Evolutionary conservation across 2,797 vertebrate genomes (phyloP), one percentile per base, ranked within the genome.

Genomic region (Crocidura indochinensis): DNA sequence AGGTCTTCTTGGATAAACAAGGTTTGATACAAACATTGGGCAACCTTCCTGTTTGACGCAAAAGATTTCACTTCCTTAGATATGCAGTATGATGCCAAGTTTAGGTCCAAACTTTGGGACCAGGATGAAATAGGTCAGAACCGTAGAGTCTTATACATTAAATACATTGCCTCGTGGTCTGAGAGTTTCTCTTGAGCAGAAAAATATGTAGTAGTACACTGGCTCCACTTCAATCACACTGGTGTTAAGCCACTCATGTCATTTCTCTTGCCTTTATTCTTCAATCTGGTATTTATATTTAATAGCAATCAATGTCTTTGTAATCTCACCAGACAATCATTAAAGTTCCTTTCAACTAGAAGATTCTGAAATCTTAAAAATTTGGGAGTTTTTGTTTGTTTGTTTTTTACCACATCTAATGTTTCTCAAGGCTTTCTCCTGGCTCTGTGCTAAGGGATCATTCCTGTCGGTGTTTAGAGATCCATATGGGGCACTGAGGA

Each of bases 51-150:
- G 46, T 38, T 69, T 88, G 47, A 80, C 73, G 87, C 27, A 87
- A 86, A 72, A 64, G 4, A 64, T 95, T 95, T 96, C 84, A 92
- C 93, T 95, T 96, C 94, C 92, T 81, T 15, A 95, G 78, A 92
- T 8, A 11, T 14, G 67, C 26, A 80, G 62, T 29, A 69, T 82
- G 56, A 76, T 47, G 53, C 62, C 82, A 85, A 53, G 3, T 49
- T 83, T 69, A 10, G 44, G 53, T 78, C 31, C 38, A 77, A 38
- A 27, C 51, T 68, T 47, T 14, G 84, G 27, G 4, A 26, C 38
- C 8, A 20, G 53, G 26, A 80, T 44, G 67, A 91, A 20, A 91
- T 15, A 22, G 6, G 9, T 74, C 9, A 74, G 60, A 74, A 77
- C n/a, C 19, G 0, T 10, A 68, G 62, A 79, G 51, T 67, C 47